Evolutionary conservation across 2,113 vertebrate genomes (phyloP).

Genomic region (Scortum barcoo): DNA sequence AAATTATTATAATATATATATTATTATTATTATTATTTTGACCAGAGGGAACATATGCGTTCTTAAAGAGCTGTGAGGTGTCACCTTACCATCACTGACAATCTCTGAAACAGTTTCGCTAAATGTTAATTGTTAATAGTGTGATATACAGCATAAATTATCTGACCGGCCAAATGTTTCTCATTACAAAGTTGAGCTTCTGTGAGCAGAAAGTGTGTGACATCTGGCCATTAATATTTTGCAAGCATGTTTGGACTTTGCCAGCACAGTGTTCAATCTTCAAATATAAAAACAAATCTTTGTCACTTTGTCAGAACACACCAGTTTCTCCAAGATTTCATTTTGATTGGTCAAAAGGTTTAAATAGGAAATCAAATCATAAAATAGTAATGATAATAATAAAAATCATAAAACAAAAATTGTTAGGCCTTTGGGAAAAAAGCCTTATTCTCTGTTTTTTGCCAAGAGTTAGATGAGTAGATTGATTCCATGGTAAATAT

Average conservation of each 20-base stretch:
- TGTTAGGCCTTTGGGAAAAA: not conserved
- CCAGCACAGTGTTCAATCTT: slow-evolving; percentile 32
- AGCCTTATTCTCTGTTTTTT: not conserved
- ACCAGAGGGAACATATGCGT: not conserved
- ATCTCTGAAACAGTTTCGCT: not conserved
- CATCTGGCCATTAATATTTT: slow-evolving; percentile 55
- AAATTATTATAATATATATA: too few species aligned
- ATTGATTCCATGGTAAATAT: not conserved
- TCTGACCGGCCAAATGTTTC: slow-evolving; percentile 40
- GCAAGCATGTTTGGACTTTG: slow-evolving; percentile 22
- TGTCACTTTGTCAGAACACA: slow-evolving; percentile 6
- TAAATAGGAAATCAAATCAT: not conserved
- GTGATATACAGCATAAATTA: slow-evolving; percentile 29
- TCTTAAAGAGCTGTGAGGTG: not conserved
- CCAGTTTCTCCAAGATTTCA: not conserved
- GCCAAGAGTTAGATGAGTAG: not conserved
- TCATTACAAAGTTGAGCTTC: slow-evolving; percentile 26
- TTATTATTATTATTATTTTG: not conserved
- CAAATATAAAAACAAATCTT: not conserved
- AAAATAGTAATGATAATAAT: too few species aligned
- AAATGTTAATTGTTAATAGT: slow-evolving; percentile 1
- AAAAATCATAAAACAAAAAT: too few species aligned
- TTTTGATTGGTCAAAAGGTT: not conserved
- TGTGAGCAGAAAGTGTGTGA: slow-evolving; percentile 32
- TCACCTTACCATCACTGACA: not conserved